These are phyloP conservation scores for Invenusta paracnida DNA, from an alignment of 2,888 invertebrate genomes.

Conservation along the genomic window DNA sequence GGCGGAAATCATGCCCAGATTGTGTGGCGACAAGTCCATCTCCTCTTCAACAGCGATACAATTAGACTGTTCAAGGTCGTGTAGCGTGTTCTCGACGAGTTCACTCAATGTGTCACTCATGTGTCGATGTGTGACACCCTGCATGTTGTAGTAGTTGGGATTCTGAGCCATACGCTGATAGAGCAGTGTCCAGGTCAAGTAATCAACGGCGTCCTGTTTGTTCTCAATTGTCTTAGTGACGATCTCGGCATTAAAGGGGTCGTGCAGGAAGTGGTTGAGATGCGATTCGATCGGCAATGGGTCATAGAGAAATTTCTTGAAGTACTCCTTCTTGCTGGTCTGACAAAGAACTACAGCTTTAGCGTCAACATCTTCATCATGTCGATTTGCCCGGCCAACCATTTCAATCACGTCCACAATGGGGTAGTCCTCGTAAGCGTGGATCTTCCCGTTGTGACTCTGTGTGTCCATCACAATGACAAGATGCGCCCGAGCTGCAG, in stretches of 20 bases:
- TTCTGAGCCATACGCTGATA: slow-evolving; percentile 94
- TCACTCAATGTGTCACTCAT: slow-evolving; percentile 96
- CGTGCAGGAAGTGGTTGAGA: slow-evolving; percentile 91
- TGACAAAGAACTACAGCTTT: slow-evolving; percentile 92
- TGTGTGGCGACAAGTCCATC: slow-evolving; percentile 90
- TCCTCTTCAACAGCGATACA: slow-evolving; percentile 96
- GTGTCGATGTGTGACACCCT: slow-evolving; percentile 76
- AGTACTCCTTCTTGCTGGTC: slow-evolving; percentile 88
- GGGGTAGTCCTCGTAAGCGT: slow-evolving; percentile 77
- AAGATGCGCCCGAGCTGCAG: slow-evolving; percentile 79
- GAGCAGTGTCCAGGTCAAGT: slow-evolving; percentile 96
- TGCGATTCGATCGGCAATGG: slow-evolving; percentile 95
- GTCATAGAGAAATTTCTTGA: slow-evolving; percentile 93
- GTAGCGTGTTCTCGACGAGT: slow-evolving; percentile 87
- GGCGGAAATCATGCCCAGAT: slow-evolving; percentile 98
- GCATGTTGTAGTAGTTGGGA: slow-evolving; percentile 97
- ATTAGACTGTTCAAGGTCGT: slow-evolving; percentile 88
- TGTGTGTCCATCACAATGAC: slow-evolving; percentile 95
- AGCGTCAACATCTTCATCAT: slow-evolving; percentile 58
- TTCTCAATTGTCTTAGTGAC: slow-evolving; percentile 99
- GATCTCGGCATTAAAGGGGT: slow-evolving; percentile 98
- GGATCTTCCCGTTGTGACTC: slow-evolving; percentile 74
- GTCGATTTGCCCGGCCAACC: slow-evolving; percentile 91
- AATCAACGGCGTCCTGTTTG: slow-evolving; percentile 98
- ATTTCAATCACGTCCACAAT: slow-evolving; percentile 94